A percentile compares a stretch with the other conserved stretches of the same genome.
Evolutionary conservation across 2,113 vertebrate species (phyloP).

Genomic region (Zootoca vivipara): DNA sequence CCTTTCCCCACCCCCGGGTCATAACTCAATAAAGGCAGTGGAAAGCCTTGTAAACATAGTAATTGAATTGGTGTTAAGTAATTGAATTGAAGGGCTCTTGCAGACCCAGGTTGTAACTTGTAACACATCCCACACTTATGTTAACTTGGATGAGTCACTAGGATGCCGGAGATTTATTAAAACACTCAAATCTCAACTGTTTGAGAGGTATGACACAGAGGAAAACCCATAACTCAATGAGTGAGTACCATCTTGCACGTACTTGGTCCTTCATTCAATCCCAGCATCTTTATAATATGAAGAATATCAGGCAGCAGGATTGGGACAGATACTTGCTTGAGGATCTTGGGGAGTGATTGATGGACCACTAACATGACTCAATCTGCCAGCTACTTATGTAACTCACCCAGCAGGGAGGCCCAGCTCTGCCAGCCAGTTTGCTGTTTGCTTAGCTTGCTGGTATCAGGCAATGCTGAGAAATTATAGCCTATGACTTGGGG

Average conservation of each 20-base stretch:
- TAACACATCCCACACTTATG: not conserved
- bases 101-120: not conserved
- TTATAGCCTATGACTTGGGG: not conserved
- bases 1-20: not conserved
- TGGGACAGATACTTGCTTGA: not conserved
- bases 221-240: not conserved
- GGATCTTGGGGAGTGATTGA: not conserved
- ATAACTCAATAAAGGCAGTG: not conserved
- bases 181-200: not conserved
- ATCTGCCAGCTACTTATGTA: not conserved
- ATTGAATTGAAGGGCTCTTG: not conserved
- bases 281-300: not conserved
- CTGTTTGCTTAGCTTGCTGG: not conserved
- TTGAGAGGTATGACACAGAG: not conserved
- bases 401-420: not conserved
- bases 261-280: not conserved
- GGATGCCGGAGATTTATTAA: not conserved
- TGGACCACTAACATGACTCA: not conserved
- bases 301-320: not conserved
- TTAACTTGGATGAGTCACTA: not conserved
- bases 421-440: not conserved
- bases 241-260: not conserved
- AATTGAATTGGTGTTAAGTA: not conserved
- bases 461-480: not conserved
- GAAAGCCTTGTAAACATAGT: not conserved